Conservation (phyloP, 2,797 vertebrate genomes). For the Macrochelys suwanniensis region DNA sequence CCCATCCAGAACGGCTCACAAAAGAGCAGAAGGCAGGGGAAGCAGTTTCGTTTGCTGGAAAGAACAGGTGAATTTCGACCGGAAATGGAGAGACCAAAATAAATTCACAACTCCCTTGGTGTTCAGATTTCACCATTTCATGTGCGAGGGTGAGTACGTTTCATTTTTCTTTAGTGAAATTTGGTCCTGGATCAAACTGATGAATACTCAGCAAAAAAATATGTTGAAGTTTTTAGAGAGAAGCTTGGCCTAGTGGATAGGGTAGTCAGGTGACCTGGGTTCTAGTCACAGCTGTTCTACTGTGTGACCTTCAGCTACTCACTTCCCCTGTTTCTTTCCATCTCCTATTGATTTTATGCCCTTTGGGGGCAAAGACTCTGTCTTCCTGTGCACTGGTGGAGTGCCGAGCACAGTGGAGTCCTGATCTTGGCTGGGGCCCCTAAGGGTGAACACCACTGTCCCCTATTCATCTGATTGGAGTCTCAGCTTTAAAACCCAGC, state of each 20-base stretch:
- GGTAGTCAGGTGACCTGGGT: background rate
- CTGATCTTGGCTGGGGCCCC: background rate
- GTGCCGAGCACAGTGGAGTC: background rate
- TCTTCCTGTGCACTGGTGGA: background rate
- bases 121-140: background rate
- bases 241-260: background rate
- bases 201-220: background rate
- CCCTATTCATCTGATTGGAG: background rate
- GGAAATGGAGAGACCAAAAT: background rate
- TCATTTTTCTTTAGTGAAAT: background rate
- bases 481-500: background rate
- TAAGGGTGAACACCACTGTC: background rate
- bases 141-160: background rate
- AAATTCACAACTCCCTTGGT: no score
- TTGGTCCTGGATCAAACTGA: background rate
- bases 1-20: fast-evolving
- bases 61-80: fast-evolving
- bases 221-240: background rate
- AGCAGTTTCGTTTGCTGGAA: fast-evolving
- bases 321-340: background rate
- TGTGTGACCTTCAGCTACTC: background rate
- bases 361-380: background rate
- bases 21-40: fast-evolving
- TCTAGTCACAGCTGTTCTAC: background rate
- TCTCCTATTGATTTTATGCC: background rate